Conservation (phyloP, 2,113 vertebrate species). For the Calidris pugnax region DNA sequence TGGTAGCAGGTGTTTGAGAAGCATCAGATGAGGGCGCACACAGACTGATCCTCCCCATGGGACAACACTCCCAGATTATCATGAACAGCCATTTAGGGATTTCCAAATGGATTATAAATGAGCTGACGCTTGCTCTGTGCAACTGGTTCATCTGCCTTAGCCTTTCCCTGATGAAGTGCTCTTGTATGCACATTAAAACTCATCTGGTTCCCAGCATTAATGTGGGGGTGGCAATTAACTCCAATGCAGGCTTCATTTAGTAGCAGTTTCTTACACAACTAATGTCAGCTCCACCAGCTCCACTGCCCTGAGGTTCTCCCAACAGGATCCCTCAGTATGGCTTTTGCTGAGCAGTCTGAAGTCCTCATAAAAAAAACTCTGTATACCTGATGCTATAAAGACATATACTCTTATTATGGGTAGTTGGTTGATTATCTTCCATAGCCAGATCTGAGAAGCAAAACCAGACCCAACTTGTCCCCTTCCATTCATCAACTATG, state of each 20-base stretch:
- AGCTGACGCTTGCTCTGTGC: constrained; percentile 49
- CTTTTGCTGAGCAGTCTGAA: background rate
- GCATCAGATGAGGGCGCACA: background rate
- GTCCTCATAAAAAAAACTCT: background rate
- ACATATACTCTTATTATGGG: background rate
- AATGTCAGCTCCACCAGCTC: background rate
- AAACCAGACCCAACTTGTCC: background rate
- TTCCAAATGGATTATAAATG: constrained; percentile 45
- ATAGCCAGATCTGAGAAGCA: background rate
- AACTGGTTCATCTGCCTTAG: constrained; percentile 41
- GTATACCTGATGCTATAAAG: background rate
- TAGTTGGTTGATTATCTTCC: background rate
- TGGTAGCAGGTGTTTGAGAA: background rate
- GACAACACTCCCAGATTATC: background rate
- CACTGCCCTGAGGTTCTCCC: background rate
- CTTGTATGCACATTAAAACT: constrained; percentile 42
- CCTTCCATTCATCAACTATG: background rate
- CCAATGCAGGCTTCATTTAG: constrained; percentile 10
- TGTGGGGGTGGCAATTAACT: constrained; percentile 19
- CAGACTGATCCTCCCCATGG: background rate
- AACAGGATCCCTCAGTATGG: background rate
- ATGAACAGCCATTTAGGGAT: constrained; percentile 6
- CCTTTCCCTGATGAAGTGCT: constrained; percentile 17
- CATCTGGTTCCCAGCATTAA: constrained; percentile 31
- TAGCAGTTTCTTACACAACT: background rate